Conservation (phyloP, 2,113 vertebrate species). For the Murina feae region DNA sequence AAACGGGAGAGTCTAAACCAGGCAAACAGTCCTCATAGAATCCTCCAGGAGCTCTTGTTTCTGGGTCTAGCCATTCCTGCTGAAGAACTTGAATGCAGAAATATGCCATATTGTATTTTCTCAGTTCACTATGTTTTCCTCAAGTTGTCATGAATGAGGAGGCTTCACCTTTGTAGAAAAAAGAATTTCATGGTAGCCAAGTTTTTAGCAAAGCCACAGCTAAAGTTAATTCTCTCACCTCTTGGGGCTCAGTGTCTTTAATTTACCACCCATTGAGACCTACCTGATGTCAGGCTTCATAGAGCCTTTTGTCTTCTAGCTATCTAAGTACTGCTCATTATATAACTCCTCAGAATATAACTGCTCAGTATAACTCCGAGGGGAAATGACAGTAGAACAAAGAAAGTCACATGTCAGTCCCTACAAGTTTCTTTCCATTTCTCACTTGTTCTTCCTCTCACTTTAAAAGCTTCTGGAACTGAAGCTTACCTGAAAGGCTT, state of each 20-base stretch:
- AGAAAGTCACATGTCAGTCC: neutral
- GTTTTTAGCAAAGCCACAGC: neutral
- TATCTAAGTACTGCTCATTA: neutral
- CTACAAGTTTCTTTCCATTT: neutral
- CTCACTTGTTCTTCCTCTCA: neutral
- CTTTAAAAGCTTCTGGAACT: neutral
- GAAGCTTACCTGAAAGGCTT: neutral
- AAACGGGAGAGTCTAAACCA: neutral
- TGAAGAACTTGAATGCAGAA: neutral
- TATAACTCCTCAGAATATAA: too few species aligned
- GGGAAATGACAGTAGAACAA: neutral
- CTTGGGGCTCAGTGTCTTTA: neutral
- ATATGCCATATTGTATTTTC: neutral
- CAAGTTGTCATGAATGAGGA: neutral
- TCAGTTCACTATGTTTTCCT: neutral
- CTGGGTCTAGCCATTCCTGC: neutral
- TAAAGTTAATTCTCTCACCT: neutral
- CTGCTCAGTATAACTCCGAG: too few species aligned
- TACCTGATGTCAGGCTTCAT: neutral
- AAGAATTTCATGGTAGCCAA: neutral
- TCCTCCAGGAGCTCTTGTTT: neutral
- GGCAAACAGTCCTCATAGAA: neutral
- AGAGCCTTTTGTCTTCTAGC: neutral
- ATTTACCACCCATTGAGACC: neutral
- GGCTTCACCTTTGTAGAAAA: neutral